These are phyloP conservation scores for Loris lydekkerianus DNA, from an alignment of 2,797 vertebrate species.

Conservation along the genomic window DNA sequence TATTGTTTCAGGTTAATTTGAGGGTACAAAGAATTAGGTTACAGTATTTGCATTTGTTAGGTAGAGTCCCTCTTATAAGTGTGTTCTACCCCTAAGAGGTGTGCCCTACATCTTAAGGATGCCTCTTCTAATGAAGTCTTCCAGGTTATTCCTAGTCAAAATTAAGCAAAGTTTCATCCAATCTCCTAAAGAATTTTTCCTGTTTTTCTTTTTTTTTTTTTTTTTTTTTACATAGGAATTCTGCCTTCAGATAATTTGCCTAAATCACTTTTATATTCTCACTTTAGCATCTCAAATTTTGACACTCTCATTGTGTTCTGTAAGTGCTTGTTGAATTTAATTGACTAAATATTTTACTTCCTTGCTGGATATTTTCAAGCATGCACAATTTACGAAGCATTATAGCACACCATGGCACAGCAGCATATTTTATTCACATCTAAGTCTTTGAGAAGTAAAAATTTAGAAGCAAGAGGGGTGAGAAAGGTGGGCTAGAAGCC, in stretches of 20 bases:
- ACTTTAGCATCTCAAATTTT: neutral
- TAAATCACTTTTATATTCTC: neutral
- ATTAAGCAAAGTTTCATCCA: neutral
- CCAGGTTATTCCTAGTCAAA: neutral
- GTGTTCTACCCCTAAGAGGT: too few species aligned
- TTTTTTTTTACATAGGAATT: neutral
- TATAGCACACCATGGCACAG: too few species aligned
- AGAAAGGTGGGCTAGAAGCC: too few species aligned
- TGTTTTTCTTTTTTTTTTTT: neutral
- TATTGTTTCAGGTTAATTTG: too few species aligned
- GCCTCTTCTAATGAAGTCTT: neutral
- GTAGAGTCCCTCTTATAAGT: too few species aligned
- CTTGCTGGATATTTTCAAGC: neutral
- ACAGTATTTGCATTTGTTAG: too few species aligned
- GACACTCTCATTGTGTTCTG: neutral
- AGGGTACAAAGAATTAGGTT: too few species aligned
- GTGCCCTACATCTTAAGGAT: too few species aligned
- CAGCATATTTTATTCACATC: neutral
- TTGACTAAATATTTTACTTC: neutral
- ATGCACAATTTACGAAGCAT: neutral
- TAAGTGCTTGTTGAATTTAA: neutral
- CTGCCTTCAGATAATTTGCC: neutral
- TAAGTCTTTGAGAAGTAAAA: neutral
- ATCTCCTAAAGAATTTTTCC: neutral
- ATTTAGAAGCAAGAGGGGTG: neutral